Conservation (phyloP, 1,140 invertebrate genomes). For the Brachionus manjavacas region DNA sequence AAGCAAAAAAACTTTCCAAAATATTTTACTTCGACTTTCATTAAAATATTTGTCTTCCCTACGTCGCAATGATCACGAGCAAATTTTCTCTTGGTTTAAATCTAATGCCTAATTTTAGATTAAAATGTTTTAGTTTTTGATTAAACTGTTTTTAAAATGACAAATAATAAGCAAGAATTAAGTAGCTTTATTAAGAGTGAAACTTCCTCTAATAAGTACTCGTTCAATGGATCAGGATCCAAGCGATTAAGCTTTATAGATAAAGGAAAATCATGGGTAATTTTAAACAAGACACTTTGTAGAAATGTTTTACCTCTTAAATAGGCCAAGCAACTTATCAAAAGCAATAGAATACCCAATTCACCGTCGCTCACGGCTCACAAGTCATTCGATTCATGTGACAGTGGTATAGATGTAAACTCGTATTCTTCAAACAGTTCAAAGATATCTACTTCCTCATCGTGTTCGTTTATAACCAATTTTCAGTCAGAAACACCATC, state of each 20-base stretch:
- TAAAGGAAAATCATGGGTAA: slow-evolving; percentile 27
- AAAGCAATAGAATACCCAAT: neutral
- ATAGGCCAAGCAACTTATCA: slow-evolving; percentile 22
- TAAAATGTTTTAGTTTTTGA: neutral
- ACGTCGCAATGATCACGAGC: neutral
- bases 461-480: neutral
- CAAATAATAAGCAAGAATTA: slow-evolving; percentile 14
- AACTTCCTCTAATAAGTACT: neutral
- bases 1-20: neutral
- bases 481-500: neutral
- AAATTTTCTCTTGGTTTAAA: neutral
- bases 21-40: neutral
- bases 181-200: neutral
- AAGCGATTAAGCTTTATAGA: slow-evolving; percentile 18
- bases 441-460: slow-evolving; percentile 13
- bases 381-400: slow-evolving; percentile 22
- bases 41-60: slow-evolving; percentile 1
- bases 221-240: neutral
- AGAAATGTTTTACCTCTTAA: neutral
- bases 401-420: slow-evolving; percentile 17
- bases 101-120: neutral
- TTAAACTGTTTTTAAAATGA: neutral
- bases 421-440: slow-evolving; percentile 5
- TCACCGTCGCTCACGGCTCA: neutral
- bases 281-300: neutral